phyloP scores from a whole-genome alignment of 1,140 invertebrate species.

The Bombus cullumanus region DNA sequence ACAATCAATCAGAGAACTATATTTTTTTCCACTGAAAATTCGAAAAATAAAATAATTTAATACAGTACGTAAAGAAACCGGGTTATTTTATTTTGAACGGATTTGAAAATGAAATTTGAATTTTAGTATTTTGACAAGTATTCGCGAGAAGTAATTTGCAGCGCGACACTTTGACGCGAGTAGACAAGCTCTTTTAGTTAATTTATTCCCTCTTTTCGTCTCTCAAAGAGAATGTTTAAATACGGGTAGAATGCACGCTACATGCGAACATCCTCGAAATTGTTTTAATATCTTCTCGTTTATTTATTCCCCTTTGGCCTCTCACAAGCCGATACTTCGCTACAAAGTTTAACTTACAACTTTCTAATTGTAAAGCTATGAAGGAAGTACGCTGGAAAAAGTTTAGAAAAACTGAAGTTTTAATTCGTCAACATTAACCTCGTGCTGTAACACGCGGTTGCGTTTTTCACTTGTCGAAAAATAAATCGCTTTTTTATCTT shows the following conservation, averaged over 20 bases:
- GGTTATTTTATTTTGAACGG: not conserved
- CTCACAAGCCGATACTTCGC: not conserved
- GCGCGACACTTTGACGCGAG: not conserved
- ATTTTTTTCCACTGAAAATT: not conserved
- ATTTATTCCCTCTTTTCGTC: not conserved
- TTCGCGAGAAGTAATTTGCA: not conserved
- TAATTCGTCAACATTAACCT: not conserved
- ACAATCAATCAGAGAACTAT: no score
- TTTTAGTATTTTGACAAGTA: not conserved
- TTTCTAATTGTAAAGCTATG: not conserved
- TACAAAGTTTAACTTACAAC: not conserved
- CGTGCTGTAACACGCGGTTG: not conserved
- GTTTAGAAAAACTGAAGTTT: not conserved
- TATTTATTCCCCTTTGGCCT: not conserved
- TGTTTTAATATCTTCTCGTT: conserved; percentile 1
- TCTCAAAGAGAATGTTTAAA: not conserved
- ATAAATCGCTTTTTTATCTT: not conserved
- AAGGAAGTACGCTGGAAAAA: not conserved
- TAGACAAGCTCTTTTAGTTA: not conserved
- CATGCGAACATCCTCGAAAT: not conserved
- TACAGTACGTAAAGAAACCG: no score
- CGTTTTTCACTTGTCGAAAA: not conserved
- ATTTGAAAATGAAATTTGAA: not conserved
- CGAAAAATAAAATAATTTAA: not conserved
- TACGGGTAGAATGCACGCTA: not conserved